phyloP scores from a whole-genome alignment of 2,113 vertebrate species.

The Misgurnus mizolepis region DNA sequence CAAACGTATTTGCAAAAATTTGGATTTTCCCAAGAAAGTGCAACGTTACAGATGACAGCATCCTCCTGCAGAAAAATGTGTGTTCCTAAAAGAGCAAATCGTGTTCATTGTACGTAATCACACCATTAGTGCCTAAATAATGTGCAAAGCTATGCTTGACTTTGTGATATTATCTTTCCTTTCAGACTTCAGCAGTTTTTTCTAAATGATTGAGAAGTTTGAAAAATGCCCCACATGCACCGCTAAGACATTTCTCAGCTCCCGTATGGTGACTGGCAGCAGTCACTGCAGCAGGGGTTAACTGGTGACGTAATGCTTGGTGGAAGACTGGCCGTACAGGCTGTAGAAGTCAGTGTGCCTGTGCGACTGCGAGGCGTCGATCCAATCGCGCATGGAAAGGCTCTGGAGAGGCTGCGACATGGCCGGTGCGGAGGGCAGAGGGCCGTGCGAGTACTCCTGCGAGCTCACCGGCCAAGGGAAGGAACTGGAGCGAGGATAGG shows the following conservation, averaged over 20 bases:
- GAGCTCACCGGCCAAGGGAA: constrained; percentile 97
- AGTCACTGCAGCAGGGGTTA: constrained; percentile 70
- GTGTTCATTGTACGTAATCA: constrained; percentile 27
- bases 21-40: constrained; percentile 39
- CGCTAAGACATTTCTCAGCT: constrained; percentile 32
- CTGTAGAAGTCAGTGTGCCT: constrained; percentile 98
- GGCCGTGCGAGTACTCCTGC: constrained; percentile 91
- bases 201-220: constrained; percentile 41
- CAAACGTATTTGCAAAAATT: constrained; percentile 14
- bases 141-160: constrained; percentile 57
- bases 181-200: constrained; percentile 42
- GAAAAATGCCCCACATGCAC: constrained; percentile 43
- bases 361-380: constrained; percentile 95
- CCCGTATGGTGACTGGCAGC: constrained; percentile 50
- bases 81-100: constrained; percentile 35
- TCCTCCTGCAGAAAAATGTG: constrained; percentile 22
- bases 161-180: constrained; percentile 48
- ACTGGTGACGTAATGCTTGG: constrained; percentile 98
- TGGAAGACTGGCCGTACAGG: constrained; percentile 95
- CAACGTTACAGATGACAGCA: constrained; percentile 29
- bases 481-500: constrained; percentile 93
- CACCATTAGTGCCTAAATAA: constrained; percentile 47
- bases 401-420: constrained; percentile 94
- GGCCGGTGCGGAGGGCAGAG: constrained; percentile 87
- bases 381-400: constrained; percentile 97